Evolutionary conservation across 2,888 invertebrate species (phyloP).

Genomic region (Oscheius myriophilus): DNA sequence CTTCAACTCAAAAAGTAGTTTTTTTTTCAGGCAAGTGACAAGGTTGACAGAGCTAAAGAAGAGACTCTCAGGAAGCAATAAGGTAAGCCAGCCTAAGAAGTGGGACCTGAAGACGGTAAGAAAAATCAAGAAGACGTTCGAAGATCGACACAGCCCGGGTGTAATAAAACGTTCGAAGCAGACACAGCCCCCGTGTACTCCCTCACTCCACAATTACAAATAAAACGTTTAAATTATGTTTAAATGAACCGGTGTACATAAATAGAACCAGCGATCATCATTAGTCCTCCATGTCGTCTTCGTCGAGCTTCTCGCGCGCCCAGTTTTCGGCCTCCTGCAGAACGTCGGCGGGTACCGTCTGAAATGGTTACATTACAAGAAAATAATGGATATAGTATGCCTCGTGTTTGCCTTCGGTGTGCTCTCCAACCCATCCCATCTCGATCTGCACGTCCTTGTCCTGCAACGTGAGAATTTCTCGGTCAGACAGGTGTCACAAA

Average conservation of each 20-base stretch:
- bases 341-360: constrained; percentile 54
- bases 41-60: no score
- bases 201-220: neutral
- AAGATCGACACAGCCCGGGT: neutral
- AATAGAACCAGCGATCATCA: neutral
- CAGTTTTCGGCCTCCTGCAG: constrained; percentile 64
- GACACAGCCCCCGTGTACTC: no score
- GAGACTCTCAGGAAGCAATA: no score
- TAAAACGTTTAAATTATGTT: constrained; percentile 12
- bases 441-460: constrained; percentile 69
- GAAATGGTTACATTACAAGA: neutral
- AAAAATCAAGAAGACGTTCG: constrained; percentile 3
- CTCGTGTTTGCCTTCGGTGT: constrained; percentile 66
- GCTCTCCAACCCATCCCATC: constrained; percentile 70
- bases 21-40: no score
- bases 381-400: constrained; percentile 24
- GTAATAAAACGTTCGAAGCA: constrained; percentile 4
- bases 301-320: constrained; percentile 66
- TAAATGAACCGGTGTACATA: constrained; percentile 24
- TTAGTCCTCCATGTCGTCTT: constrained; percentile 65
- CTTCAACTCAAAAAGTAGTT: no score
- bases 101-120: no score
- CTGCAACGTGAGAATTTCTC: constrained; percentile 1
- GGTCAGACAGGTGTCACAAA: constrained; percentile 70
- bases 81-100: no score